Conservation (phyloP, 2,797 vertebrate species). For the Sebastes ruberrimus region DNA sequence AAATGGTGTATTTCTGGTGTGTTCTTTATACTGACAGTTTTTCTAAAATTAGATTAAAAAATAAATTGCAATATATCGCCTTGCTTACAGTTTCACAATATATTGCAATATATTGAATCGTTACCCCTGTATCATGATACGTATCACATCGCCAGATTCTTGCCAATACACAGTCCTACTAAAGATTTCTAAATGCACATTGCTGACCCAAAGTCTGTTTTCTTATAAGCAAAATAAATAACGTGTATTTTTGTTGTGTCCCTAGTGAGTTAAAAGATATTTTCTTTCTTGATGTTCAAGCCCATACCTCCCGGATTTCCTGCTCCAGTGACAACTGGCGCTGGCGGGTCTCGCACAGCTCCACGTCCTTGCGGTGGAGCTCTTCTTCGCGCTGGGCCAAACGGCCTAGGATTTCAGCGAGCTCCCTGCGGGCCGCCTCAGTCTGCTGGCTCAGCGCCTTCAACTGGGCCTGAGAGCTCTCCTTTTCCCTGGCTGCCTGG, state of each 20-base stretch:
- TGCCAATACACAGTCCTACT: too few relatives aligned
- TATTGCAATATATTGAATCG: too few relatives aligned
- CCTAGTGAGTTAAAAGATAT: constrained; percentile 2
- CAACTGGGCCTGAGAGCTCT: constrained; percentile 85
- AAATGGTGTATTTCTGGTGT: too few relatives aligned
- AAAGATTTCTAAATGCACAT: neutral
- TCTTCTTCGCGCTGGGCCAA: constrained; percentile 91
- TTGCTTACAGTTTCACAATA: too few relatives aligned
- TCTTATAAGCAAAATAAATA: neutral
- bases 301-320: constrained; percentile 82
- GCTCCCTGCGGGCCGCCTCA: constrained; percentile 88
- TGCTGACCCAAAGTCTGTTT: neutral
- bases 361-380: constrained; percentile 85
- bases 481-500: constrained; percentile 87
- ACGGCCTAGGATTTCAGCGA: constrained; percentile 87
- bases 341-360: constrained; percentile 84
- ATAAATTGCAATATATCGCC: too few relatives aligned
- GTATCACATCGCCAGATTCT: too few relatives aligned
- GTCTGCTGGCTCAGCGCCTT: constrained; percentile 87
- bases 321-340: constrained; percentile 84
- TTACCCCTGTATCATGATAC: too few relatives aligned
- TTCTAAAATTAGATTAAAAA: too few relatives aligned
- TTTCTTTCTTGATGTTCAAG: constrained; percentile 26
- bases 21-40: too few relatives aligned
- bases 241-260: neutral